Base-by-base conservation (phyloP, 1,140 invertebrate species). In the Brachionus rubens region DNA sequence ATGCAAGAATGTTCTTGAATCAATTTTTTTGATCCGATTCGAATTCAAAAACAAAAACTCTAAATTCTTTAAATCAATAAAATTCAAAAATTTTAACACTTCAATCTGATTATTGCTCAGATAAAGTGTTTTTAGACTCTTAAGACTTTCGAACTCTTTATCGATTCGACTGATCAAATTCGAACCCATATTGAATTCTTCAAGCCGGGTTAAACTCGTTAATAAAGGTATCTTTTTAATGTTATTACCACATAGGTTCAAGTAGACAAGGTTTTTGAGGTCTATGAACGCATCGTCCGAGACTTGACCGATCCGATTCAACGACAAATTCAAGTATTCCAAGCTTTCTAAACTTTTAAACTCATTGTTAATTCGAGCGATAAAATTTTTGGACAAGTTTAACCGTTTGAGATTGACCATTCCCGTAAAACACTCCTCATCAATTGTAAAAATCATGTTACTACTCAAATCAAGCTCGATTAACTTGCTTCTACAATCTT, bases 1-100 rank as follows among this genome's bases (percentile, higher is more conserved):
- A 4, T 56, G 10, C 26, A 56, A 56, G 30, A 56, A 56, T 14
- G 30, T 30, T 30, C 30, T 56, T 2, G 52, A 26, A 56, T 56
- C 19, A 56, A 56, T 30, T 26, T 56, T 56, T 56, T 30, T 56
- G 9, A 56, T 28, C 4, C 30, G 26, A 14, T 56, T 56, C 16
- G 52, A 56, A 56, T 56, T 56, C 6, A 56, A n/a, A 56, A 30
- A 56, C n/a, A 56, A 56, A 56, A 56, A 56, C 30, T 56, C 52
- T 28, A 56, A n/a, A 28, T 56, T 56, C 30, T n/a, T 56, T 10
- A 26, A 28, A 30, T 56, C 30, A n/a, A 26, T 56, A 28, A 56
- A 33, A 56, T 26, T 56, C 14, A 3, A n/a, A 56, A n/a, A 30
- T 28, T 56, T 56, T 26, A 56, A 56, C n/a, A 12, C 9, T n/a